A percentile compares a stretch with the other conserved stretches of the same genome.
phyloP scores from a whole-genome alignment of 1,140 invertebrate species.

The Phenacoccus solenopsis region DNA sequence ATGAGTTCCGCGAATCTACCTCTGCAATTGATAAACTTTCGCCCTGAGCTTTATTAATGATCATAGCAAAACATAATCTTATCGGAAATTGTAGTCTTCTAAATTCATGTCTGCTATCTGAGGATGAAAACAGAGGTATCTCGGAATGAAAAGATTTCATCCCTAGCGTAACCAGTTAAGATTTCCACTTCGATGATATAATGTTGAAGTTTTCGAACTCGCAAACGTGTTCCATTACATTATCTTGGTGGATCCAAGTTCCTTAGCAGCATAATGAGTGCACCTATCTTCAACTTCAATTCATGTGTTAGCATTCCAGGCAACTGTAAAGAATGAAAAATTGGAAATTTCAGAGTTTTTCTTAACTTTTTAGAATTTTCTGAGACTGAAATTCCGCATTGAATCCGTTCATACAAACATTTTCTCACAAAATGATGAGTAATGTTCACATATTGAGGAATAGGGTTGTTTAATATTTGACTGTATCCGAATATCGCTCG shows the following conservation, averaged over 20 bases:
- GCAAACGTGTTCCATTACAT: conserved; percentile 12
- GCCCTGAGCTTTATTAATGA: conserved; percentile 43
- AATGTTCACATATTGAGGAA: too few species aligned
- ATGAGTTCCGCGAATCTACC: too few species aligned
- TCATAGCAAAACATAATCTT: conserved; percentile 37
- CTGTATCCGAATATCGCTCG: too few species aligned
- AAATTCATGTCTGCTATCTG: conserved; percentile 25
- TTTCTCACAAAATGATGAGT: too few species aligned
- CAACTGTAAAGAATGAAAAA: conserved; percentile 13
- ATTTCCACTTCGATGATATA: conserved; percentile 19
- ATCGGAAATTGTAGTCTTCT: conserved; percentile 41
- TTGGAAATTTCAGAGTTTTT: too few species aligned
- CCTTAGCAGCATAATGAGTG: not conserved
- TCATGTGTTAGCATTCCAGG: not conserved
- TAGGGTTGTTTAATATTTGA: too few species aligned
- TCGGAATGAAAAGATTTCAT: conserved; percentile 19
- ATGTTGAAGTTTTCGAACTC: not conserved
- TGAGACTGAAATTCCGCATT: too few species aligned
- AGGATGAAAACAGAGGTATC: conserved; percentile 29
- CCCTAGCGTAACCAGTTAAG: conserved; percentile 7
- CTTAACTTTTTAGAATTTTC: too few species aligned
- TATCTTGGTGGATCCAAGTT: conserved; percentile 29
- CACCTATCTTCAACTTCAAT: not conserved
- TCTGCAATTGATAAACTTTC: not conserved
- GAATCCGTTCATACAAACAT: too few species aligned